phyloP scores from a whole-genome alignment of 1,140 invertebrate genomes.

The Stegodyphus dumicola region DNA sequence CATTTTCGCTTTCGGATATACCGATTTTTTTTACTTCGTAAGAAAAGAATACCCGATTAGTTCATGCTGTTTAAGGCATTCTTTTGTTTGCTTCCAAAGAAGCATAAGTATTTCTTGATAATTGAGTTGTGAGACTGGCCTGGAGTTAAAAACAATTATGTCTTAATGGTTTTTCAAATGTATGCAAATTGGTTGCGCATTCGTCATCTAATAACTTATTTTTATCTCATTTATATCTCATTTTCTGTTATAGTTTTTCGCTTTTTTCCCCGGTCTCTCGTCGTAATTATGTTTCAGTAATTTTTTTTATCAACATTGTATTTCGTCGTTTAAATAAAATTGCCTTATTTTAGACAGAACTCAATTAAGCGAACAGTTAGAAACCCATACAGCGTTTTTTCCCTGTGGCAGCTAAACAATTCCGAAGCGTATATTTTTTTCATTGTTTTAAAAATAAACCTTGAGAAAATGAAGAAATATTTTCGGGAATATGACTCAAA shows the following conservation, averaged over 20 bases:
- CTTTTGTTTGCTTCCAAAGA: background rate
- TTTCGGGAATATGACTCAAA: too few relatives aligned
- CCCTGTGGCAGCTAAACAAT: too few relatives aligned
- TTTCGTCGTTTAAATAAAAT: too few relatives aligned
- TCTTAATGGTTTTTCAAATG: constrained; percentile 34
- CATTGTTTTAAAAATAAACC: too few relatives aligned
- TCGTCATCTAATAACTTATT: background rate
- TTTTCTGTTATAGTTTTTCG: background rate
- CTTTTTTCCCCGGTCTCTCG: too few relatives aligned
- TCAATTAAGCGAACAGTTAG: too few relatives aligned
- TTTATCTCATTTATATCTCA: background rate
- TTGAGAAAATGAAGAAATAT: too few relatives aligned
- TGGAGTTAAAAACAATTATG: constrained; percentile 27
- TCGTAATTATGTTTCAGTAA: too few relatives aligned
- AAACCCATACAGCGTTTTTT: too few relatives aligned
- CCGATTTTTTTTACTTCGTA: constrained; percentile 1
- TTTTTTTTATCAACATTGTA: too few relatives aligned
- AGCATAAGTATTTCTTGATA: constrained; percentile 5
- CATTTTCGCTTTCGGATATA: constrained; percentile 4
- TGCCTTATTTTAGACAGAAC: too few relatives aligned
- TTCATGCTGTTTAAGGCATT: constrained; percentile 2
- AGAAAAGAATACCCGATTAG: constrained; percentile 3
- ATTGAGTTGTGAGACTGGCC: constrained; percentile 11
- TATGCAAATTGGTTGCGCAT: constrained; percentile 19
- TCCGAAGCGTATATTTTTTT: too few relatives aligned